phyloP scores from a whole-genome alignment of 2,797 vertebrate genomes.

The Sardinella longiceps region DNA sequence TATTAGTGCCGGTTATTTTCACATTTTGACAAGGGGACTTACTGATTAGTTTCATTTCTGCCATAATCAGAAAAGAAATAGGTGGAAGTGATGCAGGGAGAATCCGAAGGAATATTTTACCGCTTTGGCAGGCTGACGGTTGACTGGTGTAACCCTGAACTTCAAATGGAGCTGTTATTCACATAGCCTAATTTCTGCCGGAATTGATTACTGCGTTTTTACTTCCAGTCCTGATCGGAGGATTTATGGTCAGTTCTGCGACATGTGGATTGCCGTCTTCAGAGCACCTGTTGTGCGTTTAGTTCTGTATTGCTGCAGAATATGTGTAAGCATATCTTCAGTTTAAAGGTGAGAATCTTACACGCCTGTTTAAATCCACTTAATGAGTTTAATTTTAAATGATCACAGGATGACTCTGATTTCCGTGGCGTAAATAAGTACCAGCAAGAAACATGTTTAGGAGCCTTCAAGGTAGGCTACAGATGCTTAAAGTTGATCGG shows the following conservation, averaged over 20 bases:
- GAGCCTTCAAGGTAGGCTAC: no score
- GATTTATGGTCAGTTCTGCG: not conserved
- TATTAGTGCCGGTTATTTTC: not conserved
- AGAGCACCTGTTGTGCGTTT: constrained; percentile 12
- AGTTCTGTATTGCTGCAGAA: not conserved
- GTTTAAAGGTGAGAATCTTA: constrained; percentile 8
- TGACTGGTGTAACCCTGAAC: constrained; percentile 1
- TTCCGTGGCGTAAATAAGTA: no score
- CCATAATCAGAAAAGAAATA: not conserved
- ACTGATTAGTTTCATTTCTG: not conserved
- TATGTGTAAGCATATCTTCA: not conserved
- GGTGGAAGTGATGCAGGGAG: not conserved
- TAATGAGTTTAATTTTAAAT: not conserved
- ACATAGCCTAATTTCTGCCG: not conserved
- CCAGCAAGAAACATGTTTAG: no score
- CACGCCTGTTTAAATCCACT: not conserved
- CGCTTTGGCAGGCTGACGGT: not conserved
- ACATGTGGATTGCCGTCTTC: not conserved
- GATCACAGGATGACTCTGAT: no score
- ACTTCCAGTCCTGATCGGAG: not conserved
- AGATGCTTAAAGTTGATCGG: no score
- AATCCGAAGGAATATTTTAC: not conserved
- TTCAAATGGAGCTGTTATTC: not conserved
- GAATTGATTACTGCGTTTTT: constrained; percentile 1
- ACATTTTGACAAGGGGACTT: not conserved